These are phyloP conservation scores for Mobula hypostoma DNA, from an alignment of 2,113 vertebrate species.

Conservation along the genomic window DNA sequence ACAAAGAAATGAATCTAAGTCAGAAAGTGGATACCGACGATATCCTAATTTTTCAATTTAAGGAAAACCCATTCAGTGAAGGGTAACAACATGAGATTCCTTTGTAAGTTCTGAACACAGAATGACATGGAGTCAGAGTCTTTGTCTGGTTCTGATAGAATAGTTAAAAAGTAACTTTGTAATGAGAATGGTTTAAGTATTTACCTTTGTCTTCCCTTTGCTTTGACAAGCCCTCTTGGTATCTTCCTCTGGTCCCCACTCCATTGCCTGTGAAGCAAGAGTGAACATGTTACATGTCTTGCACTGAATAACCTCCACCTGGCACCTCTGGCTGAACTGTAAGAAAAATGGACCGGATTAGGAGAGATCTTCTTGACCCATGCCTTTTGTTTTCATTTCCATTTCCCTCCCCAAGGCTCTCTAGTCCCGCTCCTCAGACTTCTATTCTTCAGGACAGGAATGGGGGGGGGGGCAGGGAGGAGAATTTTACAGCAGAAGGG, in stretches of 20 bases:
- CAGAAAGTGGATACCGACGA: neutral
- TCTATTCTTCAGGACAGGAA: too few relatives aligned
- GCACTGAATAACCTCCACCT: neutral
- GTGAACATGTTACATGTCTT: conserved; percentile 50
- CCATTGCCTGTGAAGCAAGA: conserved; percentile 78
- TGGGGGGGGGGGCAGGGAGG: neutral
- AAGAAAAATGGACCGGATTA: too few relatives aligned
- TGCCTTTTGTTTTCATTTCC: too few relatives aligned
- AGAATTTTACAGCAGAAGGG: neutral
- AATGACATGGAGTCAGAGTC: neutral
- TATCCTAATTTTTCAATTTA: neutral
- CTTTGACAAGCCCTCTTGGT: conserved; percentile 95
- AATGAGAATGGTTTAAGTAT: conserved; percentile 38
- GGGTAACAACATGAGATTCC: neutral
- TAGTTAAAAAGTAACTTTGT: neutral
- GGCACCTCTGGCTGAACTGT: neutral
- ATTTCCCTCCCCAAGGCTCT: too few relatives aligned
- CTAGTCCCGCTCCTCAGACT: too few relatives aligned
- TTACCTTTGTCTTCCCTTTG: conserved; percentile 98
- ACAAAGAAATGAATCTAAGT: too few relatives aligned
- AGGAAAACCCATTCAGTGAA: neutral
- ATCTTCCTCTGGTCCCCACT: conserved; percentile 92
- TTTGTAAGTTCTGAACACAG: neutral
- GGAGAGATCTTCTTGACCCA: too few relatives aligned
- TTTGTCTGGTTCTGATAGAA: neutral